These are phyloP conservation scores for Lobophora halterata DNA, from an alignment of 2,888 invertebrate species.

Conservation along the genomic window DNA sequence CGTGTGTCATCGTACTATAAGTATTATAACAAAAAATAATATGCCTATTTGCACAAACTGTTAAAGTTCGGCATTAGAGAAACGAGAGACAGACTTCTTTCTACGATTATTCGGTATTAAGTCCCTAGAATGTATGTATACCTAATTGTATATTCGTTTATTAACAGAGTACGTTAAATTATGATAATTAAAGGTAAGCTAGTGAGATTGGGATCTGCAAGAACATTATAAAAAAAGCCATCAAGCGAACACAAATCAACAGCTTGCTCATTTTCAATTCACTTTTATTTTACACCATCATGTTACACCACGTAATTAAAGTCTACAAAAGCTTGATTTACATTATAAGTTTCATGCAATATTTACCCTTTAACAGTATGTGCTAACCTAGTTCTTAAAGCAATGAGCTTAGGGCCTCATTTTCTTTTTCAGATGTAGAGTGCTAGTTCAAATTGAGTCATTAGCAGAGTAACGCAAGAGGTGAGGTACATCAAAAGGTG, in stretches of 20 bases:
- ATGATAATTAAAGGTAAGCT: no score
- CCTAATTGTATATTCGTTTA: no score
- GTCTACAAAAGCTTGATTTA: constrained; percentile 50
- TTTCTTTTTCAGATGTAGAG: constrained; percentile 16
- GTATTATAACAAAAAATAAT: no score
- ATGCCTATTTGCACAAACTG: no score
- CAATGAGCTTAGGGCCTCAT: constrained; percentile 3
- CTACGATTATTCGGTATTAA: no score
- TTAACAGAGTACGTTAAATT: no score
- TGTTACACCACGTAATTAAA: constrained; percentile 59
- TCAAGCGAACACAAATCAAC: constrained; percentile 5
- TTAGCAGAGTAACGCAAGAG: constrained; percentile 61
- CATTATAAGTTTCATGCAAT: constrained; percentile 50
- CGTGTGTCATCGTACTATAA: no score
- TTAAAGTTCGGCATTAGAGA: no score
- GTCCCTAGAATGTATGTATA: no score
- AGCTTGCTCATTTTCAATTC: constrained; percentile 21
- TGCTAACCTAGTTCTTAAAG: constrained; percentile 8
- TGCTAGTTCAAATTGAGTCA: constrained; percentile 60
- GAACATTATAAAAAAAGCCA: background rate
- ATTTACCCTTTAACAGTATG: constrained; percentile 23
- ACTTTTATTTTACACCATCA: constrained; percentile 50
- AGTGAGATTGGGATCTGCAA: background rate
- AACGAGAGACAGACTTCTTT: no score
- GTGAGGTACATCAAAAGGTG: constrained; percentile 62